Conservation (phyloP, 2,113 vertebrate genomes). For the Peromyscus californicus region DNA sequence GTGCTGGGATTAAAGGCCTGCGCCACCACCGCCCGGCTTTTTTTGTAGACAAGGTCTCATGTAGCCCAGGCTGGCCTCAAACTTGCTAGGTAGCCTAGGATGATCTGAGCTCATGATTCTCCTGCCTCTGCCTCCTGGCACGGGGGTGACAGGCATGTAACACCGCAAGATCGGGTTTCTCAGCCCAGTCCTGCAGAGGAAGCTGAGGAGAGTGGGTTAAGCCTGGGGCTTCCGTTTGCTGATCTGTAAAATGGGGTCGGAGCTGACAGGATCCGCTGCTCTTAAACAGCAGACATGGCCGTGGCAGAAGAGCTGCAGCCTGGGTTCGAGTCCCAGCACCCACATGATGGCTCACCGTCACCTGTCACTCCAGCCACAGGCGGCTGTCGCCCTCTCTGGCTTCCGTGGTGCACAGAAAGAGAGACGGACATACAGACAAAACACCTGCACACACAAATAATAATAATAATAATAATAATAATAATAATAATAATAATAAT, state of each 20-base stretch:
- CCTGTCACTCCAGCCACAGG: neutral
- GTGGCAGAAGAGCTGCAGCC: no score
- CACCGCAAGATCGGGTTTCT: rapidly evolving
- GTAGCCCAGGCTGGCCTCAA: neutral
- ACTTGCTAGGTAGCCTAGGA: neutral
- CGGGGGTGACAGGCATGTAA: no score
- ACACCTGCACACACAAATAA: neutral
- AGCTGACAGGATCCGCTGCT: neutral
- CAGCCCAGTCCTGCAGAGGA: neutral
- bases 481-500: neutral
- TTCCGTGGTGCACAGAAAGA: neutral
- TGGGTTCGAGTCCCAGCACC: neutral
- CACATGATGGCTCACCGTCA: neutral
- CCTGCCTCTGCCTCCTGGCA: neutral
- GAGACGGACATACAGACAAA: neutral
- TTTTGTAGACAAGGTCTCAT: neutral
- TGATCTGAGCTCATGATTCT: neutral
- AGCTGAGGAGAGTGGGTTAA: neutral
- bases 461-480: neutral
- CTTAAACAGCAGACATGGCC: neutral
- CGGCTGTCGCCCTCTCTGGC: neutral
- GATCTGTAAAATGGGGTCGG: neutral
- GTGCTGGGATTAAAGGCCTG: neutral
- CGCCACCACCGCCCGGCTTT: neutral
- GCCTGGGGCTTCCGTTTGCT: neutral